These are phyloP conservation scores for Meghimatium bilineatum DNA, from an alignment of 2,888 invertebrate species.

Conservation along the genomic window DNA sequence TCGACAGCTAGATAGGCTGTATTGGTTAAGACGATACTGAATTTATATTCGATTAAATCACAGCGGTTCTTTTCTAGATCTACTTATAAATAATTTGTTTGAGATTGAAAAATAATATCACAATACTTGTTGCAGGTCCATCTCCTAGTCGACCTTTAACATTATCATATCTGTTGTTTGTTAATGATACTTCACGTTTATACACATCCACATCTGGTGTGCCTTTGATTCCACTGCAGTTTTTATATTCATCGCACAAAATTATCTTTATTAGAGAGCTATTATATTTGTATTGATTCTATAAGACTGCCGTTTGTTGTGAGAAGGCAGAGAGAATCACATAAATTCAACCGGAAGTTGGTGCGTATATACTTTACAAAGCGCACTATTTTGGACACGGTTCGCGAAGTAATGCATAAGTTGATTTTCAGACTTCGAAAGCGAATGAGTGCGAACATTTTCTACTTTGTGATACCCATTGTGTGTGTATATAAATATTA, in stretches of 20 bases:
- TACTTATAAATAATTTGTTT: background rate
- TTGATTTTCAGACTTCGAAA: too few relatives aligned
- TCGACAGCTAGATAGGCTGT: background rate
- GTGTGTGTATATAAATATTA: too few relatives aligned
- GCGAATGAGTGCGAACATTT: too few relatives aligned
- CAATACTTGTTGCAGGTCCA: background rate
- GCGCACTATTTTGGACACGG: background rate
- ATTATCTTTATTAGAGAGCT: background rate
- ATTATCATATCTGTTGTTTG: background rate
- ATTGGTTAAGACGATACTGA: background rate
- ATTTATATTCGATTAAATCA: background rate
- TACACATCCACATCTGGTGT: background rate
- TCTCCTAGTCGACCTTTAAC: background rate
- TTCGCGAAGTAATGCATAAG: too few relatives aligned
- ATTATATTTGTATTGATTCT: background rate
- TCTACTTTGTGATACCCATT: too few relatives aligned
- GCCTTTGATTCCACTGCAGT: background rate
- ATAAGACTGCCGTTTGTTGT: constrained; percentile 4
- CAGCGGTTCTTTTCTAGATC: background rate
- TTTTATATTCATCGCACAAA: background rate
- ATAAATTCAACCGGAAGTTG: background rate
- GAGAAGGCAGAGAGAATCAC: background rate
- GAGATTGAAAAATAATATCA: background rate
- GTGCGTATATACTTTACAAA: background rate
- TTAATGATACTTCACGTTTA: background rate